These are phyloP conservation scores for Zaprionus obscuricornis DNA, from an alignment of 2,888 invertebrate genomes.

Conservation along the genomic window DNA sequence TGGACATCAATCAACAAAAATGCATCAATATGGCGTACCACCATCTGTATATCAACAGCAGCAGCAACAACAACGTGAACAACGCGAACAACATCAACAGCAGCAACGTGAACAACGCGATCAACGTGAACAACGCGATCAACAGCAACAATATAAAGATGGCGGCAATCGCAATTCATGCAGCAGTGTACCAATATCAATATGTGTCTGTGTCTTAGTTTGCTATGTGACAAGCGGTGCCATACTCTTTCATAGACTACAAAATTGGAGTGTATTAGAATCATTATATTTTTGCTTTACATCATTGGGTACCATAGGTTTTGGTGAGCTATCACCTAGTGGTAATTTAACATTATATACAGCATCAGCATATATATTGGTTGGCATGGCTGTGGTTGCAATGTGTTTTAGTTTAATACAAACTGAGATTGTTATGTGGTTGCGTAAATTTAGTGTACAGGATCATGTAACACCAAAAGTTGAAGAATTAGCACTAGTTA, in stretches of 20 bases:
- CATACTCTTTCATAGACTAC: conserved; percentile 93
- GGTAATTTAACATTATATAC: conserved; percentile 89
- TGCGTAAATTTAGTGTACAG: conserved; percentile 83
- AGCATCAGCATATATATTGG: conserved; percentile 91
- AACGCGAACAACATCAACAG: conserved; percentile 27
- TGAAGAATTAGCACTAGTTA: conserved; percentile 84
- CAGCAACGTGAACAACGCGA: conserved; percentile 40
- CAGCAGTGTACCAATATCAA: conserved; percentile 91
- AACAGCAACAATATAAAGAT: conserved; percentile 23
- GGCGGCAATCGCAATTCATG: not conserved
- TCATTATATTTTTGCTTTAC: conserved; percentile 93
- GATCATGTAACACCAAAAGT: conserved; percentile 84
- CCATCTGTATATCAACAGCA: conserved; percentile 65
- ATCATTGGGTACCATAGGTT: conserved; percentile 91
- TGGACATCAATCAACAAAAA: conserved; percentile 37
- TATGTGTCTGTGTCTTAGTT: conserved; percentile 93
- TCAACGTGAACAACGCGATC: conserved; percentile 27
- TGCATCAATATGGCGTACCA: conserved; percentile 63
- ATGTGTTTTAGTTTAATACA: conserved; percentile 95
- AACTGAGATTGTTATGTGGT: conserved; percentile 87
- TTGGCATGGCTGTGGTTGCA: conserved; percentile 93
- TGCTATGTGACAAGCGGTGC: conserved; percentile 95
- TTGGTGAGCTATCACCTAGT: conserved; percentile 90
- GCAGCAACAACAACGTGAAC: conserved; percentile 47
- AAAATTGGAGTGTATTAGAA: conserved; percentile 95